A percentile compares a stretch with the other conserved stretches of the same genome.
Evolutionary conservation across 2,797 vertebrate species (phyloP).

Genomic region (Pristis pectinata): DNA sequence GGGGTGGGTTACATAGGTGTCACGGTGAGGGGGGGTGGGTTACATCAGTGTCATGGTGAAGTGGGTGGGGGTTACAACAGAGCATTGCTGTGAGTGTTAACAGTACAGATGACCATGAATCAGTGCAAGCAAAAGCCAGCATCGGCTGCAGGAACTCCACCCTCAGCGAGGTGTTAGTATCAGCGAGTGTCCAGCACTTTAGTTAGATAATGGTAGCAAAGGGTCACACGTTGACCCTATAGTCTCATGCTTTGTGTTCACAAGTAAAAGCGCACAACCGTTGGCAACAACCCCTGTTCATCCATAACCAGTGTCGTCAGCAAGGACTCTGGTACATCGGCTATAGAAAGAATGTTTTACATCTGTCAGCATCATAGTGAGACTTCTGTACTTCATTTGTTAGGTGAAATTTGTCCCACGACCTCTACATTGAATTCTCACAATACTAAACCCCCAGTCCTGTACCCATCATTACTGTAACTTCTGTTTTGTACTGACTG

Average conservation of each 20-base stretch:
- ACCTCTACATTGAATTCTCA: no score
- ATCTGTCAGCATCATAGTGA: background rate
- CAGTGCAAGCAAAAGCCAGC: background rate
- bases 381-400: background rate
- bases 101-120: no score
- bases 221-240: background rate
- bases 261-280: background rate
- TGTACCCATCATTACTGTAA: background rate
- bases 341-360: no score
- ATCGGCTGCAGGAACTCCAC: background rate
- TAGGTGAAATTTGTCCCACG: background rate
- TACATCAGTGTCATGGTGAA: background rate
- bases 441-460: no score
- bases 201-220: background rate
- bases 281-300: background rate
- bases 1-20: no score
- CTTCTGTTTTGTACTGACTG: no score
- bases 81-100: no score
- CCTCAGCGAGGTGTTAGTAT: background rate
- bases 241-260: background rate
- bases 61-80: background rate
- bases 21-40: no score
- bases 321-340: background rate
- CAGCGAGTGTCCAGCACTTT: background rate
- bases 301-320: background rate